Base-by-base conservation (phyloP, 1,140 invertebrate species). In the Cephus cinctus region DNA sequence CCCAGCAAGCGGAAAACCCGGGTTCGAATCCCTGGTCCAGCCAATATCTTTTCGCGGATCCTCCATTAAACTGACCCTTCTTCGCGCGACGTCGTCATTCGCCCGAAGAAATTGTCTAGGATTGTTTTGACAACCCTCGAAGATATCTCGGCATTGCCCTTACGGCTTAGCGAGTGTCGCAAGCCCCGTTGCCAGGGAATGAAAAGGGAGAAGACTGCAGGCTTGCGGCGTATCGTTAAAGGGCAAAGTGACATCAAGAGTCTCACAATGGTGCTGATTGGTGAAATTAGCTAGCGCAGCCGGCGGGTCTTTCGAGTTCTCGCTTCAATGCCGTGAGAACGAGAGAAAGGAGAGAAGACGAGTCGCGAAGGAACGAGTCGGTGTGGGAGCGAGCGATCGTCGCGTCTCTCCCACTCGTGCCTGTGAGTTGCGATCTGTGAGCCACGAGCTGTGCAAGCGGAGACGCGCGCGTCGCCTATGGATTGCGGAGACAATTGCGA, bases 231-330 rank as follows among this genome's bases (percentile, higher is more conserved):
- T n/a, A n/a, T n/a, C n/a, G n/a, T n/a, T n/a, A n/a, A n/a, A 43
- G 35, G 32, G 18, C 18, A 49, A 35, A 49, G 40, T 35, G 38
- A 52, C 43, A 50, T 15, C 47, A 20, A 41, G 57, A 53, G 50
- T 30, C 41, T 11, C 36, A 66, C 59, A 67, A 67, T 64, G 52
- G 59, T 36, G 54, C 51, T 64, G 63, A 67, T 67, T 67, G 57
- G 57, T 55, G 50, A 61, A 67, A 67, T 66, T 66, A 66, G 57
- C 52, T 49, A 50, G 49, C 44, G 47, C 46, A 46, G 53, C 49
- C 49, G 34, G 23, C 21, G 30, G 12, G 11, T 34, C 42, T 48
- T 41, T 16, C 30, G 30, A 47, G 34, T 43, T 21, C 30, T 30
- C 43, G 41, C 21, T 43, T 54, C 42, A 46, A 15, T 45, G 19